Evolutionary conservation across 2,113 vertebrate genomes (phyloP).

Genomic region (Corythornis vintsioides): DNA sequence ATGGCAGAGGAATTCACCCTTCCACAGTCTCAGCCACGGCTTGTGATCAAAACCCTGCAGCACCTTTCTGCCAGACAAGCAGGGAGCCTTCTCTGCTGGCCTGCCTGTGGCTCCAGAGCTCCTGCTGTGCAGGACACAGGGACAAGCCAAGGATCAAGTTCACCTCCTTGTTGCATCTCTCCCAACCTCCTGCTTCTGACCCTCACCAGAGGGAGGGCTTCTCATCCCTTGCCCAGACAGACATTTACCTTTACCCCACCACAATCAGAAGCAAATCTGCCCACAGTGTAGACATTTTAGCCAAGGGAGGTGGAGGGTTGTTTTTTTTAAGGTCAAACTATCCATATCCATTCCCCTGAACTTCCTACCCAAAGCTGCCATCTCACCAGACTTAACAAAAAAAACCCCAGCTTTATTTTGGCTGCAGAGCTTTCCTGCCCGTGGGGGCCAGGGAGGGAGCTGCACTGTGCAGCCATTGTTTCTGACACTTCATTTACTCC

Average conservation of each 20-base stretch:
- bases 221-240: not conserved
- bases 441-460: conserved; percentile 31
- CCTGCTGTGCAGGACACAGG: not conserved
- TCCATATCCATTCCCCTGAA: not conserved
- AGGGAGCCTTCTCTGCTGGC: not conserved
- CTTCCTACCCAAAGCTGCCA: not conserved
- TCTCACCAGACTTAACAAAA: not conserved
- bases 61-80: not conserved
- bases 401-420: conserved; percentile 34
- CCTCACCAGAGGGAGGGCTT: not conserved
- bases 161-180: not conserved
- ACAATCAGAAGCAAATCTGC: not conserved
- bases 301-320: not conserved
- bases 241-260: not conserved
- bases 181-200: not conserved
- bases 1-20: not conserved
- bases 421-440: conserved; percentile 18
- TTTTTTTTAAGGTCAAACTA: not conserved
- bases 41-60: not conserved
- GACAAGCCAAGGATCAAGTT: not conserved
- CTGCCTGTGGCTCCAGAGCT: not conserved
- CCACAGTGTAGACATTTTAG: not conserved
- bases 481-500: conserved; percentile 65
- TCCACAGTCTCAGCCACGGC: not conserved
- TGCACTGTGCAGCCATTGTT: conserved; percentile 63